A percentile compares a stretch with the other conserved stretches of the same genome.
phyloP scores from a whole-genome alignment of 2,888 invertebrate genomes.

The Dasysyrphus albostriatus region DNA sequence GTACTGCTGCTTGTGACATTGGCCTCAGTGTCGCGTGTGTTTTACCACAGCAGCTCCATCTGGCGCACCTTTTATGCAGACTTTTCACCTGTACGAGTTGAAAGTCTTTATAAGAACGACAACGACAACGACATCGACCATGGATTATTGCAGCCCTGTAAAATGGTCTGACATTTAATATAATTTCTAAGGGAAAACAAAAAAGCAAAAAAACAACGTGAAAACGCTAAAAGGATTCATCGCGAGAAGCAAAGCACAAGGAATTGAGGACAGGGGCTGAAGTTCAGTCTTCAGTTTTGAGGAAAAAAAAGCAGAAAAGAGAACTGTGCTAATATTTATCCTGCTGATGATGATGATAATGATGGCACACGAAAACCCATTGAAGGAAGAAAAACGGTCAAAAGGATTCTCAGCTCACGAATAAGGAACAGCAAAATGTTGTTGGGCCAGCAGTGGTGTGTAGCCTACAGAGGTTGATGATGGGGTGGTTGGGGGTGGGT shows the following conservation, averaged over 20 bases:
- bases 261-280: conserved; percentile 31
- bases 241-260: conserved; percentile 18
- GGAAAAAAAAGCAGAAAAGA: conserved; percentile 26
- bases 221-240: conserved; percentile 27
- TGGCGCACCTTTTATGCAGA: conserved; percentile 29
- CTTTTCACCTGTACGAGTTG: conserved; percentile 43
- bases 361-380: conserved; percentile 43
- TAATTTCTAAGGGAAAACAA: conserved; percentile 51
- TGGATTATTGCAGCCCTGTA: conserved; percentile 38
- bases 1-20: conserved; percentile 50
- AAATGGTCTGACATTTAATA: conserved; percentile 55
- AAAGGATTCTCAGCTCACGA: conserved; percentile 24
- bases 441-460: background rate
- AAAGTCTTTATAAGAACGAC: conserved; percentile 33
- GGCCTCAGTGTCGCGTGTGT: conserved; percentile 51
- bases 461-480: background rate
- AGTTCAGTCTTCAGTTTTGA: conserved; percentile 56
- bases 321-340: conserved; percentile 68
- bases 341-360: conserved; percentile 63
- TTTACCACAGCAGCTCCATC: conserved; percentile 22
- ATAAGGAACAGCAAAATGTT: conserved; percentile 29
- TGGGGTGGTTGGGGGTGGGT: conserved; percentile 1
- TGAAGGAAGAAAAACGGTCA: conserved; percentile 29
- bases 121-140: conserved; percentile 6
- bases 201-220: conserved; percentile 8